A percentile compares a stretch with the other conserved stretches of the same genome.
Evolutionary conservation across 2,797 vertebrate species (phyloP).

Genomic region (Potorous gilbertii): DNA sequence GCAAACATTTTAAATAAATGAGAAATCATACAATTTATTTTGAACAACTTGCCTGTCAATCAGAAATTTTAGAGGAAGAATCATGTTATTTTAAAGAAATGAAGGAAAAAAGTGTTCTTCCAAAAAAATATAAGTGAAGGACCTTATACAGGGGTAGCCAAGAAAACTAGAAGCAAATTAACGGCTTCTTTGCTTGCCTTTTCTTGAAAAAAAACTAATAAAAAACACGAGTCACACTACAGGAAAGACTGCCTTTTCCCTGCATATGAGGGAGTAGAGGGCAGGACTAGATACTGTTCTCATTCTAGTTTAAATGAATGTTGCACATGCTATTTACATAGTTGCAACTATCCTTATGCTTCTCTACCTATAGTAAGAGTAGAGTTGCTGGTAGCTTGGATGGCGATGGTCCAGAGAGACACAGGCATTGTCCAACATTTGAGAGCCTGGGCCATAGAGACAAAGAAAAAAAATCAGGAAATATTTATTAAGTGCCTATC

Average conservation of each 20-base stretch:
- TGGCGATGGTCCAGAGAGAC: background rate
- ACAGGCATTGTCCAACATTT: background rate
- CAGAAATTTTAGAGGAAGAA: background rate
- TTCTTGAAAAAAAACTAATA: background rate
- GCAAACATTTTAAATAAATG: background rate
- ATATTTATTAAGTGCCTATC: background rate
- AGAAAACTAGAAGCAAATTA: background rate
- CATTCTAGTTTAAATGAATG: background rate
- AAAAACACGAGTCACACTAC: background rate
- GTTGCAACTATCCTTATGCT: background rate
- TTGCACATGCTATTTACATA: background rate
- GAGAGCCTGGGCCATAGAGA: background rate
- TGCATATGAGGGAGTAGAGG: background rate
- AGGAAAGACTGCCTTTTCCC: background rate
- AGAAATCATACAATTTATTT: background rate
- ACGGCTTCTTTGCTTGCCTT: background rate
- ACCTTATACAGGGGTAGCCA: background rate
- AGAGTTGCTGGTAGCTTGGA: background rate
- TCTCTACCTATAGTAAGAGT: background rate
- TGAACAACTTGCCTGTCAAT: background rate
- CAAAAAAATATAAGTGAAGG: background rate
- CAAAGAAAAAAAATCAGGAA: background rate
- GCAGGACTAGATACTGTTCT: background rate
- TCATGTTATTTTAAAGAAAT: background rate
- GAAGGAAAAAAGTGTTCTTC: background rate